These are phyloP conservation scores for Akabosia matsudoensis DNA, from an alignment of 1,140 invertebrate genomes.

Conservation along the genomic window DNA sequence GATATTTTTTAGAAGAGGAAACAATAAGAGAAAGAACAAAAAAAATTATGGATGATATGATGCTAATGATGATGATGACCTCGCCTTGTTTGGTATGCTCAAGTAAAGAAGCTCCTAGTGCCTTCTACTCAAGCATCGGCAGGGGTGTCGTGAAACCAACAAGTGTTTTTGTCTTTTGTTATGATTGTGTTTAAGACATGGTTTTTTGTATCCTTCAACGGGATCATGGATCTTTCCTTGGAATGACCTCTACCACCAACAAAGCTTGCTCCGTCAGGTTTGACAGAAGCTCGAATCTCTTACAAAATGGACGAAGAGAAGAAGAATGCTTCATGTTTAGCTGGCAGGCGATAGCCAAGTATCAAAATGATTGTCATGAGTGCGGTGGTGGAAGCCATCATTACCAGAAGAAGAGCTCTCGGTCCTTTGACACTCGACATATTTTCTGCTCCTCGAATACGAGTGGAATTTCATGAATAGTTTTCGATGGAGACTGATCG, in stretches of 20 bases:
- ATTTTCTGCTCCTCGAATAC: too few species aligned
- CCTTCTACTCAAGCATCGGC: too few species aligned
- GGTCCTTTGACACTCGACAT: too few species aligned
- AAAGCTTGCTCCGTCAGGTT: background rate
- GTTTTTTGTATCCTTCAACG: background rate
- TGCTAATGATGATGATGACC: background rate
- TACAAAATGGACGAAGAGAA: background rate
- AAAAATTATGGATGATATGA: background rate
- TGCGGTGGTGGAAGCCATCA: too few species aligned
- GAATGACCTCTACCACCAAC: conserved; percentile 5
- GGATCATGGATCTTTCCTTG: conserved; percentile 18
- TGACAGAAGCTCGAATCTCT: background rate
- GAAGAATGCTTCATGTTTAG: background rate
- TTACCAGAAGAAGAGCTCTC: too few species aligned
- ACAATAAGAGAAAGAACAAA: background rate
- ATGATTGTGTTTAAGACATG: background rate
- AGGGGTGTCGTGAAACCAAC: too few species aligned
- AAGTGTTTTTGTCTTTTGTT: background rate
- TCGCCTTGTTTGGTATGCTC: background rate
- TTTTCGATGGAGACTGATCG: too few species aligned
- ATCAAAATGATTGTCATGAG: too few species aligned
- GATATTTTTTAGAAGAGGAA: background rate
- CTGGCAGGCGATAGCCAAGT: background rate
- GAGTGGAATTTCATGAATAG: too few species aligned
- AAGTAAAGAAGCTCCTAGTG: too few species aligned